Evolutionary conservation across 64 coral and sea anemone genomes (phyloP), one percentile per base, ranked within the genome.

Genomic region (Acropora yongei): DNA sequence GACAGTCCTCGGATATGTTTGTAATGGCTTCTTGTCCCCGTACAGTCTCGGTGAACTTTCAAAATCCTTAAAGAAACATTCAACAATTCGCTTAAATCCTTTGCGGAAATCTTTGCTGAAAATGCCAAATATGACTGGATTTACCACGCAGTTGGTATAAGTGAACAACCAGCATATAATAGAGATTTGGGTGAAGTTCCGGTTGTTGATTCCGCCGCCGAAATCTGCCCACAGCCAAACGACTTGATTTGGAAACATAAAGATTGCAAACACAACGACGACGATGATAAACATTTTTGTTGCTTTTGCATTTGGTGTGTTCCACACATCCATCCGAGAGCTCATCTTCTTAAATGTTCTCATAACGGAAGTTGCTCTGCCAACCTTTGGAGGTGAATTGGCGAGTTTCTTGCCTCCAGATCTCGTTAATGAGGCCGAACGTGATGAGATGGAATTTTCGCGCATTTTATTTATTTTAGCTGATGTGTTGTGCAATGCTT

Each of bases 181-280:
- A 4, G 83, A 80, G 79, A 80, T 79, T 57, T 80, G 74, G 17
- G 74, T 57, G 18, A 87, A 93, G 12, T 93, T 12, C 46, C 72
- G 72, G 5, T 50, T 75, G 11, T 77, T 57, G 14, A 76, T 49
- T 4, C 91, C 91, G 8, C 86, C 75, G 1, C 91, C 91, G 57
- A 72, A 93, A 44, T 93, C 91, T 1, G 83, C 91, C 91, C 91
- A 93, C 10, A 93, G 8, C 91, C 91, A 93, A 6, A 93, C 41
- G 0, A 93, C 76, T 86, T 93, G 91, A 67, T 93, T 93, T 30
- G 91, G 91, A 42, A 93, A 93, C 91, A 93, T 93, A 47, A 93
- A 93, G 41, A 93, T 76, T 1, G 91, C 74, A 44, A 93, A 93
- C 8, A 93, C 91, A 4, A 57, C 74, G 2, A 93, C 91, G 2